These are phyloP conservation scores for Neoarius graeffei DNA, from an alignment of 2,113 vertebrate genomes.

Conservation along the genomic window DNA sequence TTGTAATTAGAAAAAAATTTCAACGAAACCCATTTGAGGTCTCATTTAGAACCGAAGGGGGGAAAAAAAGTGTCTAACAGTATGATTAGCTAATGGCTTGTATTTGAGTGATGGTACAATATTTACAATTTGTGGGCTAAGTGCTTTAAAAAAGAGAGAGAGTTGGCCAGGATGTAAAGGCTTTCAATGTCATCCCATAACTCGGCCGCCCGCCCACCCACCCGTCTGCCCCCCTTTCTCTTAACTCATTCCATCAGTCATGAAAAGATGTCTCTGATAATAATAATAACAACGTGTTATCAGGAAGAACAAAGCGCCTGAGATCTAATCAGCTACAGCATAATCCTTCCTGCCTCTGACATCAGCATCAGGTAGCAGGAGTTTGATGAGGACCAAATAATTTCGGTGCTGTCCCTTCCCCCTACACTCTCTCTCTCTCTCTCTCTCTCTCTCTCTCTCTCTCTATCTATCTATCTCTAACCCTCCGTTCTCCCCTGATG, in stretches of 20 bases:
- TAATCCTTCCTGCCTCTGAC: slow-evolving; percentile 50
- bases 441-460: slow-evolving; percentile 2
- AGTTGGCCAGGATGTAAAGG: slow-evolving; percentile 8
- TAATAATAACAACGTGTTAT: slow-evolving; percentile 67
- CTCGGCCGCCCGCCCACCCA: neutral
- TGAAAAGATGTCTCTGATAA: slow-evolving; percentile 68
- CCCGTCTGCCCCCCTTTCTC: neutral
- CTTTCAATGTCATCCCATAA: slow-evolving; percentile 62
- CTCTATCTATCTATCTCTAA: slow-evolving; percentile 36
- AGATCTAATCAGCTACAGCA: slow-evolving; percentile 65
- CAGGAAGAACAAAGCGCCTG: slow-evolving; percentile 62
- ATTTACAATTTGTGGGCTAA: slow-evolving; percentile 34
- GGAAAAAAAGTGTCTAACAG: neutral
- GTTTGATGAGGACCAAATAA: slow-evolving; percentile 55
- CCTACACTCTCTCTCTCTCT: neutral
- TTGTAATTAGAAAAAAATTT: slow-evolving; percentile 54
- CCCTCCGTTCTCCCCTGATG: slow-evolving; percentile 41
- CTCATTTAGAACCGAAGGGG: neutral
- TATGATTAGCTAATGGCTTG: slow-evolving; percentile 48
- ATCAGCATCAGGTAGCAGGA: slow-evolving; percentile 52
- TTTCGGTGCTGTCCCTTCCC: slow-evolving; percentile 20
- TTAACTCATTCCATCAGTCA: slow-evolving; percentile 56
- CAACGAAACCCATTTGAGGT: neutral
- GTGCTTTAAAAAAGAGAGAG: neutral
- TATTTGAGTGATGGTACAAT: slow-evolving; percentile 40